phyloP scores from a whole-genome alignment of 2,888 invertebrate species.

The Nymphalis urticae region DNA sequence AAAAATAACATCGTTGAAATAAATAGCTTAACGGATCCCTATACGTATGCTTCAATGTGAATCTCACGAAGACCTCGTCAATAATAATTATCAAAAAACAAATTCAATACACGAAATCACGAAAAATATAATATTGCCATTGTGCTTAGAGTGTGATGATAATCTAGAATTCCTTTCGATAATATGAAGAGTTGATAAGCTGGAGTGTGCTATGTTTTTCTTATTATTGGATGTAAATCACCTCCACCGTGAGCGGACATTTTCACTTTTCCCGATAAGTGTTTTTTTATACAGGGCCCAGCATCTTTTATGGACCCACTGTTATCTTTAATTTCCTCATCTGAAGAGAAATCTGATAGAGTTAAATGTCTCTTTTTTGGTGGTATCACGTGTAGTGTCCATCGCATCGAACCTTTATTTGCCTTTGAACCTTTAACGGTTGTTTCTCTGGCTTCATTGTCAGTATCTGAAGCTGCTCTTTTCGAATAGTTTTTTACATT shows the following conservation, averaged over 20 bases:
- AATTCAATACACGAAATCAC: not conserved
- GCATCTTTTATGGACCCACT: constrained; percentile 62
- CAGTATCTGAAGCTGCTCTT: constrained; percentile 71
- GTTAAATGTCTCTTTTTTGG: constrained; percentile 72
- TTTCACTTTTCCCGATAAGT: constrained; percentile 58
- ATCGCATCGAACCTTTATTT: constrained; percentile 65
- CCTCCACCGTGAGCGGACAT: constrained; percentile 74
- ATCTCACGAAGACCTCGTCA: constrained; percentile 58
- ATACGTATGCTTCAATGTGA: constrained; percentile 55
- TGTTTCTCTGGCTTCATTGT: constrained; percentile 63
- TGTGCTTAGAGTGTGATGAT: not conserved
- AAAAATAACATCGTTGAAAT: constrained; percentile 46
- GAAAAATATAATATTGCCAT: too few species aligned
- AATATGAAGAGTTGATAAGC: not conserved
- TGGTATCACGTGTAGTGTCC: constrained; percentile 66
- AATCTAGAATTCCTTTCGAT: not conserved
- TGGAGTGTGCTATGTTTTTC: constrained; percentile 57
- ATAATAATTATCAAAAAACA: constrained; percentile 62
- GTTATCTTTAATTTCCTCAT: constrained; percentile 59
- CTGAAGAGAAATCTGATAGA: constrained; percentile 69
- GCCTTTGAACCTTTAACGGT: constrained; percentile 45
- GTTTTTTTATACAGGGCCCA: constrained; percentile 60
- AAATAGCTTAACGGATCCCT: constrained; percentile 43
- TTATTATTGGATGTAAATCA: constrained; percentile 70
- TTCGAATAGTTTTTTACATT: constrained; percentile 61